Conservation (phyloP, 2,888 invertebrate species). For the Onchidella celtica region DNA sequence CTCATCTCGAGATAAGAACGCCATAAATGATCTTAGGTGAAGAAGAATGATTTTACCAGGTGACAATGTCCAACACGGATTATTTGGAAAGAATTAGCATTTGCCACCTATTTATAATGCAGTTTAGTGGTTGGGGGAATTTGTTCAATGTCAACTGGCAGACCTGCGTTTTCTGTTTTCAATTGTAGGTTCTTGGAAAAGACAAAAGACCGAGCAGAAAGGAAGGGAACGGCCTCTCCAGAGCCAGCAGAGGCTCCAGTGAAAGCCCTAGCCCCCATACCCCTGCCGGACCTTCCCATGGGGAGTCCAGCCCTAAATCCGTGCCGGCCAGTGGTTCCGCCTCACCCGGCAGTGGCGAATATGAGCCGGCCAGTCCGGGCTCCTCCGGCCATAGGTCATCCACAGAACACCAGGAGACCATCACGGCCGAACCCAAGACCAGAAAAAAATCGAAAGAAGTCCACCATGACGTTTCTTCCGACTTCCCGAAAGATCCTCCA, state of each 20-base stretch:
- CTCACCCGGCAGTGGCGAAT: background rate
- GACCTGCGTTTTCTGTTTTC: too few species aligned
- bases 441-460: background rate
- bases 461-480: background rate
- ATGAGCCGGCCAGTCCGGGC: slow-evolving; percentile 13
- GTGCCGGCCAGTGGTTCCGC: background rate
- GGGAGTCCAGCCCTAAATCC: background rate
- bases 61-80: too few species aligned
- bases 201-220: slow-evolving; percentile 9
- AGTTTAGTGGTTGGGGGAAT: too few species aligned
- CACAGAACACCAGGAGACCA: slow-evolving; percentile 12
- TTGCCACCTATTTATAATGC: too few species aligned
- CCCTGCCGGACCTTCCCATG: background rate
- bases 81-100: too few species aligned
- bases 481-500: slow-evolving; percentile 11
- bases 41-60: too few species aligned
- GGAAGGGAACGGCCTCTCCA: background rate
- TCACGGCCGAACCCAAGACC: background rate
- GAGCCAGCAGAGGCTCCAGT: background rate
- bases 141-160: too few species aligned
- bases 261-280: background rate
- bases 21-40: too few species aligned
- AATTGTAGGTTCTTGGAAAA: slow-evolving; percentile 20
- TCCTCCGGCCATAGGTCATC: background rate
- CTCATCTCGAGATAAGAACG: too few species aligned